phyloP scores from a whole-genome alignment of 1,140 invertebrate genomes.

The Ostrea denselamellosa region DNA sequence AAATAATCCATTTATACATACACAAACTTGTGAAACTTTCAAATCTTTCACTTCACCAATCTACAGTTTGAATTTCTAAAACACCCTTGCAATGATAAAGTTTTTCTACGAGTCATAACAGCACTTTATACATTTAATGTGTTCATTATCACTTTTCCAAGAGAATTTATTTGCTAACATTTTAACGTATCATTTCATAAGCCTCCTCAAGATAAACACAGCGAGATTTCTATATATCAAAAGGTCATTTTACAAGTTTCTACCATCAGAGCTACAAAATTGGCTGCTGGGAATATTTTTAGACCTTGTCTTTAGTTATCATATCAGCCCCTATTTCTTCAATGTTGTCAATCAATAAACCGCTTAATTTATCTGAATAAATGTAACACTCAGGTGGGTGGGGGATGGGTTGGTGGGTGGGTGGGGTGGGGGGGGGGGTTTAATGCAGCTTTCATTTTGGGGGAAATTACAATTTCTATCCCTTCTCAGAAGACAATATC shows the following conservation, averaged over 20 bases:
- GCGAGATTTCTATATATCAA: not conserved
- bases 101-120: not conserved
- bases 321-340: not conserved
- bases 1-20: not conserved
- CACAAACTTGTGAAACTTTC: not conserved
- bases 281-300: not conserved
- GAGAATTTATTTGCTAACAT: not conserved
- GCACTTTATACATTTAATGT: not conserved
- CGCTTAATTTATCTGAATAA: not conserved
- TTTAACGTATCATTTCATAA: not conserved
- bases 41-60: not conserved
- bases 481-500: not conserved
- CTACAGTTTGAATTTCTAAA: not conserved
- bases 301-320: not conserved
- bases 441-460: not conserved
- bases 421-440: no score
- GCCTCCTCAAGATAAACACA: not conserved
- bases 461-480: not conserved
- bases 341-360: not conserved
- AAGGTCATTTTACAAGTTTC: not conserved
- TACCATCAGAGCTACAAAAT: not conserved
- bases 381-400: not conserved
- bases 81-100: not conserved
- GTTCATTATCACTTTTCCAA: not conserved
- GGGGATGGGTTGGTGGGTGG: no score